phyloP scores from a whole-genome alignment of 1,140 invertebrate species.

The Planococcus citri region DNA sequence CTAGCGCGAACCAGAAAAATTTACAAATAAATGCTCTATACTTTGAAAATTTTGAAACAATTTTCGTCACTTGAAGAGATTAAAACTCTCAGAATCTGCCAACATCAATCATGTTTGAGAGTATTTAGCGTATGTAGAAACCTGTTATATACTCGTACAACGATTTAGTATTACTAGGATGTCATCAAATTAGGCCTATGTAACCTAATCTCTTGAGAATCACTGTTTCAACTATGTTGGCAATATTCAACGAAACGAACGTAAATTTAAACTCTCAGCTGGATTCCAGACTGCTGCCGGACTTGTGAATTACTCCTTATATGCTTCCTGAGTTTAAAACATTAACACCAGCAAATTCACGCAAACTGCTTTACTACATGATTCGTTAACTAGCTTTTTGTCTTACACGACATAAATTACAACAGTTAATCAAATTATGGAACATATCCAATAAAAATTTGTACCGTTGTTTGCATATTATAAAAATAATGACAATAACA shows the following conservation, averaged over 20 bases:
- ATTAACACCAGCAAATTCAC: slow-evolving; percentile 19
- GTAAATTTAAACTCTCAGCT: slow-evolving; percentile 15
- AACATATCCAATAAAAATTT: slow-evolving; percentile 17
- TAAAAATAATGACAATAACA: not conserved
- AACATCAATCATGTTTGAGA: no score
- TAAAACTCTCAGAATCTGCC: no score
- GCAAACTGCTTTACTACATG: slow-evolving; percentile 15
- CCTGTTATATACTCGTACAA: no score
- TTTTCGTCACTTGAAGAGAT: not conserved
- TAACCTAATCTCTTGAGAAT: slow-evolving; percentile 4
- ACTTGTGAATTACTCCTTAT: slow-evolving; percentile 18
- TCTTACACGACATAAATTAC: slow-evolving; percentile 19
- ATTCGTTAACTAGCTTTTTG: slow-evolving; percentile 13
- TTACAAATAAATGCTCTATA: no score
- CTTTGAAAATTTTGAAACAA: not conserved
- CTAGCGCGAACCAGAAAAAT: not conserved
- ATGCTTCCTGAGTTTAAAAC: slow-evolving; percentile 20
- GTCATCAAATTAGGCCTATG: not conserved
- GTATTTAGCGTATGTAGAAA: no score
- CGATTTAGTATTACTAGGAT: not conserved
- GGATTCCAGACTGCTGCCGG: slow-evolving; percentile 19
- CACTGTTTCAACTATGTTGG: slow-evolving; percentile 15
- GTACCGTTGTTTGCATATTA: not conserved
- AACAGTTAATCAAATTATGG: slow-evolving; percentile 16
- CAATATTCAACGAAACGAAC: slow-evolving; percentile 14